These are phyloP conservation scores for Caenorhabditis drosophilae DNA, from an alignment of 2,888 invertebrate genomes.

Conservation along the genomic window DNA sequence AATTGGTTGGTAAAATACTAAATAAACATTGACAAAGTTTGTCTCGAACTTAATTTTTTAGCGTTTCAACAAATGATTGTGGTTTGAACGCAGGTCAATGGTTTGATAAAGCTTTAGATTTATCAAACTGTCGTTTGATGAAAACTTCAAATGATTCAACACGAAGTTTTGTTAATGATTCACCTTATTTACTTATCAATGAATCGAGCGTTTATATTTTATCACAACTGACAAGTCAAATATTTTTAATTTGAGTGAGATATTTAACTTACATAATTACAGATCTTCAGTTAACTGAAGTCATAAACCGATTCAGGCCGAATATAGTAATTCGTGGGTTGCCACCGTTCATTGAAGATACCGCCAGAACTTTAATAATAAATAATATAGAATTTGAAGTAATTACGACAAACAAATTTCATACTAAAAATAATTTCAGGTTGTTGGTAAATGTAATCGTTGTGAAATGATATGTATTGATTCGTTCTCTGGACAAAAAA, in stretches of 20 bases:
- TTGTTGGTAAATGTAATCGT: conserved; percentile 80
- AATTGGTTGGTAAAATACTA: too few relatives aligned
- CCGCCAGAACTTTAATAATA: conserved; percentile 77
- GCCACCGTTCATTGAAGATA: conserved; percentile 80
- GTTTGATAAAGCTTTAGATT: conserved; percentile 74
- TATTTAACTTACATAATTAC: too few relatives aligned
- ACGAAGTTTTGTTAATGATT: conserved; percentile 76
- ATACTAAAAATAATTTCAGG: conserved; percentile 38
- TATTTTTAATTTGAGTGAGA: too few relatives aligned
- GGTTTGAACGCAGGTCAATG: conserved; percentile 82
- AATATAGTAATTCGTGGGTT: conserved; percentile 81
- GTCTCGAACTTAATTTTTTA: too few relatives aligned
- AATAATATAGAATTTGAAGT: conserved; percentile 71
- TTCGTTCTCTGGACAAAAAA: conserved; percentile 80
- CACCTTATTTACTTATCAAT: conserved; percentile 84
- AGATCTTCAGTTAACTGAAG: too few relatives aligned
- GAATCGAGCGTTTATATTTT: conserved; percentile 77
- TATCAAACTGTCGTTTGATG: conserved; percentile 33
- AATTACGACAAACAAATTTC: background rate
- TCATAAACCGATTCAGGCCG: conserved; percentile 81
- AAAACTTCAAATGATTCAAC: conserved; percentile 72
- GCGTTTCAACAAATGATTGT: conserved; percentile 82
- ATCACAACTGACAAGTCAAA: conserved; percentile 73
- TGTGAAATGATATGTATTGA: conserved; percentile 96
- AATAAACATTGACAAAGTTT: too few relatives aligned